Evolutionary conservation across 1,140 invertebrate species (phyloP).

Genomic region (Hypsibius dujardini): DNA sequence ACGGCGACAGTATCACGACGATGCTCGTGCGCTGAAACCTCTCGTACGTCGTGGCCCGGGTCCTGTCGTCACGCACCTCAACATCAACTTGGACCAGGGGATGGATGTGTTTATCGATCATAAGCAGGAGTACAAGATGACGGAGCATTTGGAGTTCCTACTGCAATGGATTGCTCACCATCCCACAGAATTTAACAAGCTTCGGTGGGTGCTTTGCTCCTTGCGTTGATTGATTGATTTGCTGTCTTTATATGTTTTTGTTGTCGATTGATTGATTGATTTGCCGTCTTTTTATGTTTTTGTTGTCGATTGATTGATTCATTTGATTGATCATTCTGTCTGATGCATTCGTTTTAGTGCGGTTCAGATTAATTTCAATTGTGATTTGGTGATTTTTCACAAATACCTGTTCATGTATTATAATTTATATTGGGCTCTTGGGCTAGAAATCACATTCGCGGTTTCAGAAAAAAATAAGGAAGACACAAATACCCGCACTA

Average conservation of each 20-base stretch:
- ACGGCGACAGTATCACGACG: neutral
- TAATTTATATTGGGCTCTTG: too few species aligned
- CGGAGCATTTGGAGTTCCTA: neutral
- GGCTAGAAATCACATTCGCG: too few species aligned
- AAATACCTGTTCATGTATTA: too few species aligned
- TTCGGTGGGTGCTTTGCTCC: neutral
- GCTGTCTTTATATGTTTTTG: too few species aligned
- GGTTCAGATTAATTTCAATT: neutral
- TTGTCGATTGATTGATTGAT: too few species aligned
- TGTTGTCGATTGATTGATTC: neutral
- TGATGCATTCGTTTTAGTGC: neutral
- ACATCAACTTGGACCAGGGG: neutral
- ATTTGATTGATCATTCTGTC: slow-evolving; percentile 5
- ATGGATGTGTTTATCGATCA: neutral
- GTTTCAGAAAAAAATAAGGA: too few species aligned
- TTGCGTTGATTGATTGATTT: too few species aligned
- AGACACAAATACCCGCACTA: too few species aligned
- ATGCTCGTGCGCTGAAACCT: neutral
- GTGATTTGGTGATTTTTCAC: neutral
- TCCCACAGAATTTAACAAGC: neutral
- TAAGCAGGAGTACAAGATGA: neutral
- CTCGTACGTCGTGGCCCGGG: neutral
- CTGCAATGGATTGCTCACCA: neutral
- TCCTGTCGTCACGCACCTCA: neutral
- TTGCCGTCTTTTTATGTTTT: too few species aligned